These are phyloP conservation scores for Dasypolia templi DNA, from an alignment of 2,888 invertebrate species.

Conservation along the genomic window DNA sequence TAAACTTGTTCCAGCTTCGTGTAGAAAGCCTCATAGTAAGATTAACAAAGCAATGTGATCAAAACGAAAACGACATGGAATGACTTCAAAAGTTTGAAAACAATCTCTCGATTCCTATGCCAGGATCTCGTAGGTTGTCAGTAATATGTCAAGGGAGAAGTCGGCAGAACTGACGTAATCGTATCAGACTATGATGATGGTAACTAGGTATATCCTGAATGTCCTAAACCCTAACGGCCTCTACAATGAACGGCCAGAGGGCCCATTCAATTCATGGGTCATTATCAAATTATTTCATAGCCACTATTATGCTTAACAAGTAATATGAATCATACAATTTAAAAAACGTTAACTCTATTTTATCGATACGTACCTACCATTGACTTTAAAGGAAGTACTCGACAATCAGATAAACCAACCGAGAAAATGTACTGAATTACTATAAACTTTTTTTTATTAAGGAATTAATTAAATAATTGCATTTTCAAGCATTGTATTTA, in stretches of 20 bases:
- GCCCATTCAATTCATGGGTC: slow-evolving; percentile 24
- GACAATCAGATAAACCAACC: neutral
- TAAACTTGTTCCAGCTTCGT: neutral
- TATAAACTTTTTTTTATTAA: slow-evolving; percentile 3
- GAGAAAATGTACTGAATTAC: slow-evolving; percentile 7
- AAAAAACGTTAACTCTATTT: slow-evolving; percentile 8
- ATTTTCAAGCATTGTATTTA: too few species aligned
- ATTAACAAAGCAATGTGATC: neutral
- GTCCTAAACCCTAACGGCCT: neutral
- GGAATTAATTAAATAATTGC: neutral
- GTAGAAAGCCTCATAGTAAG: neutral
- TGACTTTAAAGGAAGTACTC: slow-evolving; percentile 24
- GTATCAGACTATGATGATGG: neutral
- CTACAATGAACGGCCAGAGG: neutral
- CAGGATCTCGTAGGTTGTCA: neutral
- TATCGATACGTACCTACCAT: slow-evolving; percentile 9
- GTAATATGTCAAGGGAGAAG: neutral
- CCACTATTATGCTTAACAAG: neutral
- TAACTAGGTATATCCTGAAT: neutral
- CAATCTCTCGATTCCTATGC: neutral
- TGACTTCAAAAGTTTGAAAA: neutral
- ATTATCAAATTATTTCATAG: slow-evolving; percentile 7
- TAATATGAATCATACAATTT: slow-evolving; percentile 32
- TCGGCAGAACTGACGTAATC: too few species aligned
- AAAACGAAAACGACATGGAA: neutral